These are phyloP conservation scores for Ictidomys tridecemlineatus DNA, from an alignment of 2,113 vertebrate genomes.

Conservation along the genomic window DNA sequence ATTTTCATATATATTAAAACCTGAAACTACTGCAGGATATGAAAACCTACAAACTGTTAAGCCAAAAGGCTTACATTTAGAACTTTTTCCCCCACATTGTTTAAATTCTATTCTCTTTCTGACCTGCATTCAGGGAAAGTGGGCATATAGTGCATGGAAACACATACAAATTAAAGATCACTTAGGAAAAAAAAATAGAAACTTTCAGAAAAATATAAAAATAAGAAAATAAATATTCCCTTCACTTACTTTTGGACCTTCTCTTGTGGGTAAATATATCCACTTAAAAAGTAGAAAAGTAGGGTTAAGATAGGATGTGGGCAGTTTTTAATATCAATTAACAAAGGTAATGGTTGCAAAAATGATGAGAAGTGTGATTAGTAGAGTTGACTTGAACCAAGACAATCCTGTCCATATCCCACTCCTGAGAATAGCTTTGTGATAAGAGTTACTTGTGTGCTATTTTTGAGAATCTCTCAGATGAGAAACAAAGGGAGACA, in stretches of 20 bases:
- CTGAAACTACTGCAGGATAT: constrained; percentile 91
- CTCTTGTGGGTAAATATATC: background rate
- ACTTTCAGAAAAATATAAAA: background rate
- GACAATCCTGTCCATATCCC: background rate
- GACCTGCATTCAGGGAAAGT: fast-evolving
- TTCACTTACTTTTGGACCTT: background rate
- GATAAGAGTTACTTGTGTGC: background rate
- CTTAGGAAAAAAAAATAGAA: constrained; percentile 33
- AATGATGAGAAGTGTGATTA: background rate
- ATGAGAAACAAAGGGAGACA: background rate
- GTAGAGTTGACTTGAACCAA: constrained; percentile 13
- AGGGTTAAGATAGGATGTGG: background rate
- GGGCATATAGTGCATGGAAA: background rate
- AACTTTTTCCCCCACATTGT: constrained; percentile 85
- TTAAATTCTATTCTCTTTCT: constrained; percentile 84
- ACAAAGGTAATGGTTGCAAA: background rate
- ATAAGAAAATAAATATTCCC: fast-evolving
- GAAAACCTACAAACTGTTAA: constrained; percentile 89
- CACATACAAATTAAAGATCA: background rate
- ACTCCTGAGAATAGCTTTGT: constrained; percentile 4
- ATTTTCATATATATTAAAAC: constrained; percentile 99
- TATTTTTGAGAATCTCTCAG: background rate
- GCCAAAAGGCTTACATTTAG: constrained; percentile 89
- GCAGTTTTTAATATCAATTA: constrained; percentile 40
- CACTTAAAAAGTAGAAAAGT: background rate